A percentile compares a stretch with the other conserved stretches of the same genome.
Evolutionary conservation across 2,888 invertebrate species (phyloP).

Genomic region (Synanthedon tipuliformis): DNA sequence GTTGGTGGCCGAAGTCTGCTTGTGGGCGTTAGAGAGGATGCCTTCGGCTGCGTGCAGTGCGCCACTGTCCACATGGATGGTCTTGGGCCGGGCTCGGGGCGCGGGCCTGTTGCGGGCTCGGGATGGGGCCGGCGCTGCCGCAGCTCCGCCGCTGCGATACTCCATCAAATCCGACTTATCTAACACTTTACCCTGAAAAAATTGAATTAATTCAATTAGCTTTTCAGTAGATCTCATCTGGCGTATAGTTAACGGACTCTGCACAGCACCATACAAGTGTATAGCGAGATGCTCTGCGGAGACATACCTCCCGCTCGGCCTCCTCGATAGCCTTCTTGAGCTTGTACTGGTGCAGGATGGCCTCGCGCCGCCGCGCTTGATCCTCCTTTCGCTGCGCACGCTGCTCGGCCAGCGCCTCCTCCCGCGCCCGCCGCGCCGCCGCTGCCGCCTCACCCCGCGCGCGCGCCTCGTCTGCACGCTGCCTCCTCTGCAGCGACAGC

Average conservation of each 20-base stretch:
- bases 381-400: slow-evolving; percentile 82
- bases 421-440: slow-evolving; percentile 79
- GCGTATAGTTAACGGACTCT: too few species aligned
- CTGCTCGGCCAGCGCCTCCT: slow-evolving; percentile 81
- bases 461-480: slow-evolving; percentile 89
- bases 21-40: slow-evolving; percentile 71
- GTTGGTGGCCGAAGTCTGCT: slow-evolving; percentile 86
- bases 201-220: too few species aligned
- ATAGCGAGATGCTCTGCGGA: neutral
- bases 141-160: slow-evolving; percentile 36
- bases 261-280: neutral
- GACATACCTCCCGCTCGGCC: slow-evolving; percentile 81
- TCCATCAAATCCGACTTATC: slow-evolving; percentile 72
- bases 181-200: slow-evolving; percentile 78
- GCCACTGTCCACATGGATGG: slow-evolving; percentile 88
- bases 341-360: slow-evolving; percentile 92
- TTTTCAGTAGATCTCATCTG: too few species aligned
- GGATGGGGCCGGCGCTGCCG: slow-evolving; percentile 43
- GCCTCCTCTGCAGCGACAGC: slow-evolving; percentile 88
- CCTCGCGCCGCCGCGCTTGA: slow-evolving; percentile 86
- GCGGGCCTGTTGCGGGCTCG: slow-evolving; percentile 62
- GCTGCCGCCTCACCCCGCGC: slow-evolving; percentile 86
- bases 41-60: slow-evolving; percentile 83
- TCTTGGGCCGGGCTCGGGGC: slow-evolving; percentile 85
- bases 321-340: slow-evolving; percentile 93